A percentile compares a stretch with the other conserved stretches of the same genome.
phyloP scores from a whole-genome alignment of 37 sponge, comb jelly and placozoan species.

The Haliclona indistincta region DNA sequence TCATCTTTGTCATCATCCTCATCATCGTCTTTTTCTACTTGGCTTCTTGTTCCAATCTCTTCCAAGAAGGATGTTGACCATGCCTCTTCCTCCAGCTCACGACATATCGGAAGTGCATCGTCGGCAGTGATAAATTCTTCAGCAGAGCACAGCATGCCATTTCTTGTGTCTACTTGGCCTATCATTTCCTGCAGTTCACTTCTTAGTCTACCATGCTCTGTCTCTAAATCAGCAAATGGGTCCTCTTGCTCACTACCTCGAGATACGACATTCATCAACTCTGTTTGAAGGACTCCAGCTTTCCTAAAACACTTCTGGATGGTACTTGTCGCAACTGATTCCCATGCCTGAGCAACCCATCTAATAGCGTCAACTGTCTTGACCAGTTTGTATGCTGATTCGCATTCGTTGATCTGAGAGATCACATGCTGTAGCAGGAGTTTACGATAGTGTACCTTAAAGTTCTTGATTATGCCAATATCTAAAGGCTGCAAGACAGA shows the following conservation, averaged over 20 bases:
- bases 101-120: conserved; percentile 32
- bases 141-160: conserved; percentile 17
- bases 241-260: conserved; percentile 17
- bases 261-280: conserved; percentile 17
- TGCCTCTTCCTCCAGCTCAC: conserved; percentile 37
- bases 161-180: too few relatives aligned
- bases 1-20: conserved; percentile 32
- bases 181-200: background rate
- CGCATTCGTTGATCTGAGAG: conserved; percentile 34
- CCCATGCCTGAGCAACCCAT: conserved; percentile 56
- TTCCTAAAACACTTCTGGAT: conserved; percentile 73
- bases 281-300: conserved; percentile 43
- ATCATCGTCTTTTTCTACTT: conserved; percentile 10
- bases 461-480: conserved; percentile 52
- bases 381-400: conserved; percentile 25
- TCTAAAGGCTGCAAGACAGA: conserved; percentile 66
- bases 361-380: conserved; percentile 48
- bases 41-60: conserved; percentile 7
- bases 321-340: conserved; percentile 36
- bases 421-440: conserved; percentile 44
- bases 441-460: conserved; percentile 34
- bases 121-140: conserved; percentile 39
- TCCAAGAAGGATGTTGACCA: too few relatives aligned
- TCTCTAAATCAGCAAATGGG: conserved; percentile 24
- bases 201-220: background rate